A percentile compares a stretch with the other conserved stretches of the same genome.
Conservation (phyloP, 1,140 invertebrate species). For the Drosophila lowei region DNA sequence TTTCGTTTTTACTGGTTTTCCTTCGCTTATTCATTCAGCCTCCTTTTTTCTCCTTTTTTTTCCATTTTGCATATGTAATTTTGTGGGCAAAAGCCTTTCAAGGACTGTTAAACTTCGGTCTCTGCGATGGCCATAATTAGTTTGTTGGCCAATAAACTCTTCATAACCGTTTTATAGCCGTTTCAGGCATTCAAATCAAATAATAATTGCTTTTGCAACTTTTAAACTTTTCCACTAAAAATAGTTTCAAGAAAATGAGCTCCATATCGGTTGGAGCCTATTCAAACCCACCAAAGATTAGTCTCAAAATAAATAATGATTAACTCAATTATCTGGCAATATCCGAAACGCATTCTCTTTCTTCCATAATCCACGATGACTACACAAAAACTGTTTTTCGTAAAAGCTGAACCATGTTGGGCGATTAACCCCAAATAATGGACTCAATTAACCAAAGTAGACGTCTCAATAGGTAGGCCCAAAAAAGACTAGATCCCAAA, state of each 20-base stretch:
- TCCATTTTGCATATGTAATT: conserved; percentile 74
- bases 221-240: too few relatives aligned
- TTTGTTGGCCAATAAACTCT: conserved; percentile 13
- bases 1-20: conserved; percentile 57
- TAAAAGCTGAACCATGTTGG: conserved; percentile 45
- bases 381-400: conserved; percentile 25
- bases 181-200: neutral
- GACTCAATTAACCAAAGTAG: conserved; percentile 75
- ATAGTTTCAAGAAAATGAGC: neutral
- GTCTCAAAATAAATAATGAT: conserved; percentile 34
- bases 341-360: conserved; percentile 25
- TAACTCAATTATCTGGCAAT: conserved; percentile 22
- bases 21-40: conserved; percentile 18
- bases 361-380: conserved; percentile 36
- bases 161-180: conserved; percentile 2
- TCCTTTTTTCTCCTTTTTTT: neutral
- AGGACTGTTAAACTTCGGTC: conserved; percentile 58
- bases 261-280: neutral
- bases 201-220: conserved; percentile 10
- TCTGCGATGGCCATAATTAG: conserved; percentile 37
- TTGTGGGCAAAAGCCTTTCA: conserved; percentile 48
- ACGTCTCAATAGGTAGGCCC: conserved; percentile 66
- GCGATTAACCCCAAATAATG: conserved; percentile 72
- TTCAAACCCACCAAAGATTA: neutral
- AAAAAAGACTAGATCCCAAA: too few relatives aligned